These are phyloP conservation scores for Cherax destructor DNA, from an alignment of 1,140 invertebrate species.

Conservation along the genomic window DNA sequence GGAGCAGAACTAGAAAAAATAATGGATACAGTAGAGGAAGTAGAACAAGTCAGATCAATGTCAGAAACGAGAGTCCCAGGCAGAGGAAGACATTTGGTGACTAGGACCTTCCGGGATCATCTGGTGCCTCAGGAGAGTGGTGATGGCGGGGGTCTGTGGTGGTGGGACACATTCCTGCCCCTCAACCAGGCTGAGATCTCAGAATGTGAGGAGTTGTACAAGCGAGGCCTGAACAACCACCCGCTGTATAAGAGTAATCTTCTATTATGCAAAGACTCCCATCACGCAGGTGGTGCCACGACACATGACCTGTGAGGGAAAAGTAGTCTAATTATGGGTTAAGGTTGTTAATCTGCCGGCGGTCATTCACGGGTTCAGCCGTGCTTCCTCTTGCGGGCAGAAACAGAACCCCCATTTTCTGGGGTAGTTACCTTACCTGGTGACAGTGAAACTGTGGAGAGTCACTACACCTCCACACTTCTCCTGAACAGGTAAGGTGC, in stretches of 20 bases:
- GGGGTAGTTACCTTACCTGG: too few relatives aligned
- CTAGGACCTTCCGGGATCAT: neutral
- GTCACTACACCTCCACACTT: too few relatives aligned
- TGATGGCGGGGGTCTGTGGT: neutral
- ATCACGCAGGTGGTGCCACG: slow-evolving; percentile 7
- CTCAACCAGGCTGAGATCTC: slow-evolving; percentile 23
- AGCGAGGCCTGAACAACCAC: neutral
- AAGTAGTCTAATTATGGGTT: too few relatives aligned
- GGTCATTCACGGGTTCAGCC: too few relatives aligned
- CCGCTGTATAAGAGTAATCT: neutral
- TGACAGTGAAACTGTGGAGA: too few relatives aligned
- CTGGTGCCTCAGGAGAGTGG: neutral
- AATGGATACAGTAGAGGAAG: too few relatives aligned
- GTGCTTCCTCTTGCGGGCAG: too few relatives aligned
- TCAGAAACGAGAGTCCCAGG: neutral
- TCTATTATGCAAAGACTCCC: neutral
- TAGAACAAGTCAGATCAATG: too few relatives aligned
- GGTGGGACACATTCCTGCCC: slow-evolving; percentile 35
- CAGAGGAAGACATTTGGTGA: neutral
- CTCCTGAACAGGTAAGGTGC: too few relatives aligned
- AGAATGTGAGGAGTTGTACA: slow-evolving; percentile 14
- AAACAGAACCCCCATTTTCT: too few relatives aligned
- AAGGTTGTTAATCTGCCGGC: too few relatives aligned
- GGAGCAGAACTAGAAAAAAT: too few relatives aligned
- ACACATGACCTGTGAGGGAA: neutral